These are phyloP conservation scores for Acanthopleura granulata DNA, from an alignment of 2,888 invertebrate genomes.

Conservation along the genomic window DNA sequence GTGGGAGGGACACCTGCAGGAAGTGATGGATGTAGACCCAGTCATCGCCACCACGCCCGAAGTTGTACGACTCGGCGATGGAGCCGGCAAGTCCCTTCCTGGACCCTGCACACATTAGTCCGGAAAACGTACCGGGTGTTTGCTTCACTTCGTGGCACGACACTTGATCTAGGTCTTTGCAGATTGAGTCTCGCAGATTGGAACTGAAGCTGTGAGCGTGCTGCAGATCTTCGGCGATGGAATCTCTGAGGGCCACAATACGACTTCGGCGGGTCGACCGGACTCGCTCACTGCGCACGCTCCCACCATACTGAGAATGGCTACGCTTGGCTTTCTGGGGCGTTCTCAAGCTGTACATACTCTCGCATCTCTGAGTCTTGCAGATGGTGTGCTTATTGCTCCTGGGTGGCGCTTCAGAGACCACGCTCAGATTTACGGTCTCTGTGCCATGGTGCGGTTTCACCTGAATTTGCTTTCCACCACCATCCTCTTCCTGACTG, in stretches of 20 bases:
- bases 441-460: constrained; percentile 21
- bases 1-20: neutral
- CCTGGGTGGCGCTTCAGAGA: constrained; percentile 9
- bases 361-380: neutral
- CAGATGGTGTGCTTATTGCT: neutral
- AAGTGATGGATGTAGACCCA: constrained; percentile 4
- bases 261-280: neutral
- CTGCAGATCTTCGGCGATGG: constrained; percentile 40
- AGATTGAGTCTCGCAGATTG: constrained; percentile 37
- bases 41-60: constrained; percentile 46
- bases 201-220: constrained; percentile 38
- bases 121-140: neutral
- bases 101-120: neutral
- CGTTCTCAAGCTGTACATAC: neutral
- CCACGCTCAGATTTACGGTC: constrained; percentile 18
- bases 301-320: neutral
- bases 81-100: constrained; percentile 51
- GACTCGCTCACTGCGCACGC: constrained; percentile 1
- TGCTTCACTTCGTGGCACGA: neutral
- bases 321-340: neutral
- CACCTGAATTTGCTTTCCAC: neutral
- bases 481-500: constrained; percentile 27
- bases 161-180: constrained; percentile 33
- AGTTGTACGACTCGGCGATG: constrained; percentile 52
- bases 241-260: constrained; percentile 22